A percentile compares a stretch with the other conserved stretches of the same genome.
Evolutionary conservation across 2,888 invertebrate species (phyloP).

Genomic region (Caenorhabditis wallacei): DNA sequence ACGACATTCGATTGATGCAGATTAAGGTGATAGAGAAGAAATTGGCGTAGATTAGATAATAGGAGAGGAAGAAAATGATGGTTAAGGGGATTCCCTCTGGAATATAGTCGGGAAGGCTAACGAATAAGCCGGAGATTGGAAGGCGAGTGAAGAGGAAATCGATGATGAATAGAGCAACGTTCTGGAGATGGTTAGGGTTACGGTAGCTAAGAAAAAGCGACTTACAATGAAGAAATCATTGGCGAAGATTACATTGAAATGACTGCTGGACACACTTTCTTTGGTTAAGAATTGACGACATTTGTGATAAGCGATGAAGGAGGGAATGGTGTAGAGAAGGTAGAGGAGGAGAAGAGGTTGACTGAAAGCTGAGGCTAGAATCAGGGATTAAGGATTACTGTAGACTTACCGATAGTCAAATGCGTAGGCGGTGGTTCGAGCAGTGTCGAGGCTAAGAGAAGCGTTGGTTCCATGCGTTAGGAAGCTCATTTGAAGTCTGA

Average conservation of each 20-base stretch:
- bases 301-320: constrained; percentile 49
- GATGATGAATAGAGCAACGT: constrained; percentile 48
- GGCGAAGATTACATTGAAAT: constrained; percentile 45
- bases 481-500: background rate
- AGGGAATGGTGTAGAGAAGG: constrained; percentile 46
- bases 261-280: constrained; percentile 7
- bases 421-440: background rate
- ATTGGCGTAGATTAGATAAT: constrained; percentile 58
- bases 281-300: constrained; percentile 36
- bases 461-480: background rate
- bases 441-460: background rate
- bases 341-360: constrained; percentile 48
- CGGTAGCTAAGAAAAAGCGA: background rate
- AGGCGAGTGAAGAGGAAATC: constrained; percentile 51
- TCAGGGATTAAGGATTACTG: no score
- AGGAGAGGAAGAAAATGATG: constrained; percentile 48
- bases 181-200: constrained; percentile 29
- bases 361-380: constrained; percentile 18
- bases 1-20: constrained; percentile 58
- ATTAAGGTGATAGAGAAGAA: constrained; percentile 53
- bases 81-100: constrained; percentile 31
- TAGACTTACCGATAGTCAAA: constrained; percentile 37
- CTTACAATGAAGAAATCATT: constrained; percentile 59
- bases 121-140: constrained; percentile 51
- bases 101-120: constrained; percentile 27